Evolutionary conservation across 2,888 invertebrate species (phyloP).

Genomic region (Acronicta psi): DNA sequence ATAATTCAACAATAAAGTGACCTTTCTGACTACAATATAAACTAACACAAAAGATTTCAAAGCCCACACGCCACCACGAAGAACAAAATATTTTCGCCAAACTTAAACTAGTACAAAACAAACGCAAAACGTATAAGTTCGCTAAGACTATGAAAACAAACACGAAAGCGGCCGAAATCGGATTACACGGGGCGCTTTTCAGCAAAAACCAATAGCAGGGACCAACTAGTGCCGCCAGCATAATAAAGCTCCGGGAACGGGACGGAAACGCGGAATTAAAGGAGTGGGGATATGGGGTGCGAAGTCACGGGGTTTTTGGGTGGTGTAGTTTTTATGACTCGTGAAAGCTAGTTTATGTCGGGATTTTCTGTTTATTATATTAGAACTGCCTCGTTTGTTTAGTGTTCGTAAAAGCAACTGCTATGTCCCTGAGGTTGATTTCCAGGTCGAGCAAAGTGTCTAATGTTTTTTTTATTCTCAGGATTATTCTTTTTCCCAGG

Average conservation of each 20-base stretch:
- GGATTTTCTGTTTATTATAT: slow-evolving; percentile 5
- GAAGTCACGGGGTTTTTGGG: slow-evolving; percentile 17
- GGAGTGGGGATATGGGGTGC: slow-evolving; percentile 31
- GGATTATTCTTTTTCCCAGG: no score
- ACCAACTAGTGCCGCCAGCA: slow-evolving; percentile 50
- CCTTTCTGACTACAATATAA: background rate
- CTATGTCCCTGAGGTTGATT: no score
- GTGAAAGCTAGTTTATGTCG: slow-evolving; percentile 15
- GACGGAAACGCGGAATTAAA: slow-evolving; percentile 51
- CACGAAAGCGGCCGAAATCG: slow-evolving; percentile 64
- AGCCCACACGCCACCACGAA: slow-evolving; percentile 8
- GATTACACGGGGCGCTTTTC: slow-evolving; percentile 66
- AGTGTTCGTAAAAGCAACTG: no score
- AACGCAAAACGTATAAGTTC: slow-evolving; percentile 61
- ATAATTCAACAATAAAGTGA: no score
- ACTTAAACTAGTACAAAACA: slow-evolving; percentile 56
- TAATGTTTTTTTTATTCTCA: no score
- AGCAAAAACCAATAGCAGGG: slow-evolving; percentile 60
- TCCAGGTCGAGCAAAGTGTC: no score
- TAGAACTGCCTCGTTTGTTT: no score
- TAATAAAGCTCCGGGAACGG: slow-evolving; percentile 44
- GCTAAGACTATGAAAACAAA: slow-evolving; percentile 65
- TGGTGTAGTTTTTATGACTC: slow-evolving; percentile 21
- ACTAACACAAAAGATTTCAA: background rate
- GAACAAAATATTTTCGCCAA: slow-evolving; percentile 50